phyloP scores from a whole-genome alignment of 2,113 vertebrate genomes.

The Aspidoscelis tigris region DNA sequence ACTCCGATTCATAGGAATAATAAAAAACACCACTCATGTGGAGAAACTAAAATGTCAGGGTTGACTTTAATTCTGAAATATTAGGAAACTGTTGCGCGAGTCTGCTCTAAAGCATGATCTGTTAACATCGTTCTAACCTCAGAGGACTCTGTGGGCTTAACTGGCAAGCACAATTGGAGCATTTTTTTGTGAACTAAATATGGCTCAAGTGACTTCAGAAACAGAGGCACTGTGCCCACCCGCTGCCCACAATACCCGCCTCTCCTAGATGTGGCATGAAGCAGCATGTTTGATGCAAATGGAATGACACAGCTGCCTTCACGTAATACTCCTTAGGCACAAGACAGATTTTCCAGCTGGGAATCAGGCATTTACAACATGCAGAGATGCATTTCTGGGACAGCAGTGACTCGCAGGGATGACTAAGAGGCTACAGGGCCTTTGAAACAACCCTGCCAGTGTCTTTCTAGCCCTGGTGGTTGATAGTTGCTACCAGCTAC shows the following conservation, averaged over 20 bases:
- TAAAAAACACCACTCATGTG: no score
- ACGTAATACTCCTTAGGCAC: background rate
- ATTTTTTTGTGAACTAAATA: background rate
- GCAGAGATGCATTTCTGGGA: background rate
- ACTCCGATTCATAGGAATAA: no score
- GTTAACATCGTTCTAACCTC: background rate
- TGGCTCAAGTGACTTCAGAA: background rate
- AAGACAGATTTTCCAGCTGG: constrained; percentile 8
- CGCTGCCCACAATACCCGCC: accelerated
- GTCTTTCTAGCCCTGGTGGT: background rate
- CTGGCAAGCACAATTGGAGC: background rate
- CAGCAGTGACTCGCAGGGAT: background rate
- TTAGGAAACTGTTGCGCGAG: no score
- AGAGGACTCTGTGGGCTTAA: background rate
- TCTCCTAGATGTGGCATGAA: background rate
- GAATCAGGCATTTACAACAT: background rate
- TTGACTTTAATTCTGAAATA: no score
- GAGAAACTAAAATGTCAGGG: no score
- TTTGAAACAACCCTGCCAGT: background rate
- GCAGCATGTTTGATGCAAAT: constrained; percentile 8
- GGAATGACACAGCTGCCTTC: accelerated
- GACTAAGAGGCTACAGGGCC: background rate
- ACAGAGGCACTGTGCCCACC: background rate
- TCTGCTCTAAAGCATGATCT: no score
- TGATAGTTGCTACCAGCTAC: background rate